Evolutionary conservation across 2,797 vertebrate species (phyloP).

Genomic region (Phoxinus dragarum): DNA sequence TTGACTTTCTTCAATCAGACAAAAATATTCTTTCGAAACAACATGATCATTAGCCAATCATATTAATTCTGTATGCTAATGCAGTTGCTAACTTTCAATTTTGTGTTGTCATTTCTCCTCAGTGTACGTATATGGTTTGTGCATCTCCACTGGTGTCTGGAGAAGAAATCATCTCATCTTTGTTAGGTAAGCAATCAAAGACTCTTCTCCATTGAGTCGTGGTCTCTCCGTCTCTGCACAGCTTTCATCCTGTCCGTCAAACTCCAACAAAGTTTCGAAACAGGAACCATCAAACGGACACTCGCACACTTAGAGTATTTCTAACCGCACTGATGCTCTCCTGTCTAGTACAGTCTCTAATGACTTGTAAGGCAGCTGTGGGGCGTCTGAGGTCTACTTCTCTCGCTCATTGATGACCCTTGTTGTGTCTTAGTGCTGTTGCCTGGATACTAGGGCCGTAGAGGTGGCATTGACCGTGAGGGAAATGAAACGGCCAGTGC

Average conservation of each 20-base stretch:
- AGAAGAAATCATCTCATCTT: slow-evolving; percentile 1
- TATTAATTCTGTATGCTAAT: not conserved
- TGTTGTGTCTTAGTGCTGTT: slow-evolving; percentile 51
- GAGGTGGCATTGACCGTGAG: slow-evolving; percentile 27
- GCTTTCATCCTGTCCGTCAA: slow-evolving; percentile 24
- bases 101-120: slow-evolving; percentile 22
- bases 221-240: not conserved
- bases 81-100: not conserved
- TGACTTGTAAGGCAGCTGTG: slow-evolving; percentile 38
- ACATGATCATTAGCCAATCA: not conserved
- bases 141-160: not conserved
- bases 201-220: not conserved
- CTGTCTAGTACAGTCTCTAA: slow-evolving; percentile 27
- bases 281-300: slow-evolving; percentile 6
- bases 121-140: not conserved
- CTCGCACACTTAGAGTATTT: not conserved
- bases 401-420: slow-evolving; percentile 25
- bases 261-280: slow-evolving; percentile 7
- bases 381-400: slow-evolving; percentile 33
- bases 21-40: not conserved
- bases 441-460: slow-evolving; percentile 55
- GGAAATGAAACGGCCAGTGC: slow-evolving; percentile 45
- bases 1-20: not conserved
- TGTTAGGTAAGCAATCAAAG: slow-evolving; percentile 1
- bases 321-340: not conserved